Conservation (phyloP, 2,888 invertebrate genomes). For the Cephus pulcher region DNA sequence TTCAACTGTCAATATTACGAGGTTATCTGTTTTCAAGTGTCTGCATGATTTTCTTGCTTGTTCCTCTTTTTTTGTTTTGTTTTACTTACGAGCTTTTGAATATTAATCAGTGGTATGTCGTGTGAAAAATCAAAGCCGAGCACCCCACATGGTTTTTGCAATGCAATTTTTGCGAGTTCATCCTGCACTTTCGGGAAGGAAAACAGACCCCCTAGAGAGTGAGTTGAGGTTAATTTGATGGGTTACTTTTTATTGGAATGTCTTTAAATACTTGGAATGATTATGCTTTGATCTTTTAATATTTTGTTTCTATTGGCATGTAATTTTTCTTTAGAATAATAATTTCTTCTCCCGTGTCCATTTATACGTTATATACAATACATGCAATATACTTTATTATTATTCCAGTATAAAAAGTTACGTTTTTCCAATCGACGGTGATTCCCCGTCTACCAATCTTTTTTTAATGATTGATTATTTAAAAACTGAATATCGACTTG, state of each 20-base stretch:
- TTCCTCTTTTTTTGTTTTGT: conserved; percentile 15
- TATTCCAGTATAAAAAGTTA: background rate
- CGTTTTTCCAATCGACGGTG: background rate
- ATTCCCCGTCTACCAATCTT: background rate
- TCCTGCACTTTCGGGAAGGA: conserved; percentile 54
- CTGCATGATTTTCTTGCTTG: conserved; percentile 22
- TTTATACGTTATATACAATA: background rate
- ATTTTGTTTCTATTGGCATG: background rate
- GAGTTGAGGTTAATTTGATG: conserved; percentile 32
- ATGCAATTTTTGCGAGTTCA: conserved; percentile 60
- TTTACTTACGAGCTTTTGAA: conserved; percentile 10
- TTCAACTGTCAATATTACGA: background rate
- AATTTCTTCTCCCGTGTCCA: background rate
- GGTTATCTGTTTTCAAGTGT: background rate
- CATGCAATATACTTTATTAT: background rate
- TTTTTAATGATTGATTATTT: background rate
- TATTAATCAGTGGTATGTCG: conserved; percentile 35
- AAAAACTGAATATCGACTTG: no score
- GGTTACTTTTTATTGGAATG: background rate
- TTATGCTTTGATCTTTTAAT: background rate
- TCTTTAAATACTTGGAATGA: background rate
- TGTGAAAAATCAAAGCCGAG: conserved; percentile 20
- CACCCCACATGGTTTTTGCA: conserved; percentile 50
- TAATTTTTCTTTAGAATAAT: background rate
- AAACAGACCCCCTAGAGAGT: conserved; percentile 47